These are phyloP conservation scores for Proterorhinus semilunaris DNA, from an alignment of 2,113 vertebrate genomes.

Conservation along the genomic window DNA sequence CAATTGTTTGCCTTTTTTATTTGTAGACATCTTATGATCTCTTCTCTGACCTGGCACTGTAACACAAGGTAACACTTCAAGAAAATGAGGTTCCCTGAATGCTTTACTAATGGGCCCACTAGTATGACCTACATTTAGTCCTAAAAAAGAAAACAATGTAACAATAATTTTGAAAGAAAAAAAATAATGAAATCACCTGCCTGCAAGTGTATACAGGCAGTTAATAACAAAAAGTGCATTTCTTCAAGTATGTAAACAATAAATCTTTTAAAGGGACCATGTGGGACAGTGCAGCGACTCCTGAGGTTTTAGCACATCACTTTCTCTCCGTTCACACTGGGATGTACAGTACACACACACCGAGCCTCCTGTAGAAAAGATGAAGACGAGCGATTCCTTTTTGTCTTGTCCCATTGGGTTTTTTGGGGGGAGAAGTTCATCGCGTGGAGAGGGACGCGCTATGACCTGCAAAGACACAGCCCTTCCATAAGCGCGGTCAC, in stretches of 20 bases:
- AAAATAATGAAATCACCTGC: conserved; percentile 23
- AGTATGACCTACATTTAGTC: conserved; percentile 38
- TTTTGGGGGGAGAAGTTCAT: conserved; percentile 21
- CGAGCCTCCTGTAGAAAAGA: conserved; percentile 31
- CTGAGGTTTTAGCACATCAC: conserved; percentile 68
- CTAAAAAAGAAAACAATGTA: conserved; percentile 47
- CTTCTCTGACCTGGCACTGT: no score
- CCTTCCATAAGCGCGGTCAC: conserved; percentile 67
- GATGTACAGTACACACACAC: background rate
- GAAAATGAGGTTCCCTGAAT: conserved; percentile 68
- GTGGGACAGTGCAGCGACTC: conserved; percentile 51
- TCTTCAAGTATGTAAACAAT: conserved; percentile 79
- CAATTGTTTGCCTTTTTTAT: conserved; percentile 2
- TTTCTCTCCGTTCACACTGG: background rate
- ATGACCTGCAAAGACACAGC: conserved; percentile 77
- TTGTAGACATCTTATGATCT: conserved; percentile 7
- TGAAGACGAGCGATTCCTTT: conserved; percentile 24
- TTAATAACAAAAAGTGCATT: conserved; percentile 73
- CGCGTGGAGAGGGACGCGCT: conserved; percentile 44
- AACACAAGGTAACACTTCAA: conserved; percentile 13
- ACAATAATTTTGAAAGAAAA: conserved; percentile 11
- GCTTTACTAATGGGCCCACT: conserved; percentile 48
- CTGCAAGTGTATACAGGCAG: conserved; percentile 42
- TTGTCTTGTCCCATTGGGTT: conserved; percentile 15
- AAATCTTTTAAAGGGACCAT: conserved; percentile 56